phyloP scores from a whole-genome alignment of 2,888 invertebrate genomes.

The Agrotis ipsilon region DNA sequence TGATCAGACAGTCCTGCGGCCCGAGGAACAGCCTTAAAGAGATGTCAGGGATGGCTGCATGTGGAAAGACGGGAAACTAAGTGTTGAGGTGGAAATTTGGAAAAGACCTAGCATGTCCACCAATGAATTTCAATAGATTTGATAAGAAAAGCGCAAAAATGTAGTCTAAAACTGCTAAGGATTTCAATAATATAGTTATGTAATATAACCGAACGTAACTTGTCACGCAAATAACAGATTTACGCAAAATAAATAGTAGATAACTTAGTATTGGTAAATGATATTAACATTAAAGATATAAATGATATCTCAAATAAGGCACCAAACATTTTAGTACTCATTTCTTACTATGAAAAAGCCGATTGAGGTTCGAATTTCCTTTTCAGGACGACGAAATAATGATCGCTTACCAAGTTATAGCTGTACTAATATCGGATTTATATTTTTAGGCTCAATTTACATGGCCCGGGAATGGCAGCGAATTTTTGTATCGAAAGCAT shows the following conservation, averaged over 20 bases:
- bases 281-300: constrained; percentile 21
- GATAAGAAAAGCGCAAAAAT: not conserved
- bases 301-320: constrained; percentile 13
- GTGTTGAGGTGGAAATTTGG: too few species aligned
- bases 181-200: not conserved
- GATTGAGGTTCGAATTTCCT: not conserved
- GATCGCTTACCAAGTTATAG: constrained; percentile 2
- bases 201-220: constrained; percentile 2
- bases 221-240: constrained; percentile 13
- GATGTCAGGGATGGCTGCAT: too few species aligned
- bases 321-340: not conserved
- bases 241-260: constrained; percentile 8
- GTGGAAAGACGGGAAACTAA: too few species aligned
- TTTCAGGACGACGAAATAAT: constrained; percentile 15
- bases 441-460: not conserved
- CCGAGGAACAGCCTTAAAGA: too few species aligned
- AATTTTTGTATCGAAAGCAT: too few species aligned
- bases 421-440: constrained; percentile 6
- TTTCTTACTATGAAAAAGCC: not conserved
- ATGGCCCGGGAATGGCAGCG: too few species aligned
- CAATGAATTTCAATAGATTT: too few species aligned
- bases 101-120: too few species aligned
- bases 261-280: constrained; percentile 5
- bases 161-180: not conserved
- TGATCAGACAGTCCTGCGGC: too few species aligned